These are phyloP conservation scores for Poeciliopsis occidentalis DNA, from an alignment of 2,113 vertebrate genomes.

Conservation along the genomic window DNA sequence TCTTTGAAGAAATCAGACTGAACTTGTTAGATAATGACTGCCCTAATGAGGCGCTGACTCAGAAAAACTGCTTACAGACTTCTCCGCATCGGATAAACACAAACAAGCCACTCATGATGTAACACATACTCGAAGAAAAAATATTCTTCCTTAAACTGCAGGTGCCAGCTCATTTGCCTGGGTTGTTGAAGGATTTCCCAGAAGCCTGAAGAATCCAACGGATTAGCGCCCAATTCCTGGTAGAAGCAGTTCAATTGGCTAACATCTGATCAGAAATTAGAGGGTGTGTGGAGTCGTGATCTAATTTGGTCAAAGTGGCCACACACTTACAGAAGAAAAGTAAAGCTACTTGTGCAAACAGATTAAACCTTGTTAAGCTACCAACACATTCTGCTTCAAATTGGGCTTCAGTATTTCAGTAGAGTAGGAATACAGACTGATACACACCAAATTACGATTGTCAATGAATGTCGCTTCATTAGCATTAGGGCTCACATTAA, in stretches of 20 bases:
- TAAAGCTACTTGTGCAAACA: conserved; percentile 4
- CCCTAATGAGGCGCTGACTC: conserved; percentile 4
- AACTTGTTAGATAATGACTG: not conserved
- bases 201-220: conserved; percentile 15
- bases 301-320: conserved; percentile 50
- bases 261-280: conserved; percentile 19
- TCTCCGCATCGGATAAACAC: not conserved
- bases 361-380: conserved; percentile 18
- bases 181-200: conserved; percentile 2
- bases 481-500: not conserved
- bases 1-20: not conserved
- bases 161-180: not conserved
- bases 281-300: conserved; percentile 44
- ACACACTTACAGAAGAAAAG: conserved; percentile 9
- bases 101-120: conserved; percentile 5
- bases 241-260: conserved; percentile 23
- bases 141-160: conserved; percentile 12
- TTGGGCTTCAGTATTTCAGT: not conserved
- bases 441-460: not conserved
- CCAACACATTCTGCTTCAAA: not conserved
- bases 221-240: conserved; percentile 55
- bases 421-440: not conserved
- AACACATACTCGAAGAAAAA: conserved; percentile 6
- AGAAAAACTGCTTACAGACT: not conserved
- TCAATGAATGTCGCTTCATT: not conserved